Percentiles rank a stretch among this genome's conserved stretches.
These are phyloP conservation scores for Apocheima hispidaria DNA, from an alignment of 2,888 invertebrate species.

Conservation along the genomic window DNA sequence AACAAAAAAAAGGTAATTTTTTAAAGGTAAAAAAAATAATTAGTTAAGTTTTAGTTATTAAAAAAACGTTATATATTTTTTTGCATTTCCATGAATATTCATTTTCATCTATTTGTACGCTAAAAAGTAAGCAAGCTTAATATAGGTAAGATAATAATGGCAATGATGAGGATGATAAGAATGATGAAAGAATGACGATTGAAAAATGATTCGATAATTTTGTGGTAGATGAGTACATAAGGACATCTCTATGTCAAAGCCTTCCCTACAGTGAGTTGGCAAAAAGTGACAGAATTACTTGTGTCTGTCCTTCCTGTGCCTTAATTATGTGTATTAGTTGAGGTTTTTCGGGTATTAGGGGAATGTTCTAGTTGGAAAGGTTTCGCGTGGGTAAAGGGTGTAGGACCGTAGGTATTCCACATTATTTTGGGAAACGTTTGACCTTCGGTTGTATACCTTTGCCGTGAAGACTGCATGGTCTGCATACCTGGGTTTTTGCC, in stretches of 20 bases:
- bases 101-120: no score
- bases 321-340: constrained; percentile 66
- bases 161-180: no score
- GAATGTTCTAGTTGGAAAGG: constrained; percentile 42
- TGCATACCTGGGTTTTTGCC: neutral
- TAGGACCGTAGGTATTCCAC: neutral
- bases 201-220: neutral
- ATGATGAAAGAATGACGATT: no score
- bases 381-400: constrained; percentile 8
- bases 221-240: no score
- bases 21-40: no score
- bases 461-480: neutral
- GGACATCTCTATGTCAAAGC: constrained; percentile 48
- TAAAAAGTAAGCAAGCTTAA: no score
- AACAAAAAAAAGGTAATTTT: no score
- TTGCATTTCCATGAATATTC: no score
- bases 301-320: constrained; percentile 53
- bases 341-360: constrained; percentile 46
- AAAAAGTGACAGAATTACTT: constrained; percentile 62
- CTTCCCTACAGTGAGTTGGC: constrained; percentile 53
- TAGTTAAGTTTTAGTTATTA: no score
- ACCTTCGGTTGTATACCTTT: no score
- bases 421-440: neutral
- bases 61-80: no score
- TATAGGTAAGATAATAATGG: no score